Evolutionary conservation across 1,140 invertebrate genomes (phyloP).

Genomic region (Anthonomus grandis): DNA sequence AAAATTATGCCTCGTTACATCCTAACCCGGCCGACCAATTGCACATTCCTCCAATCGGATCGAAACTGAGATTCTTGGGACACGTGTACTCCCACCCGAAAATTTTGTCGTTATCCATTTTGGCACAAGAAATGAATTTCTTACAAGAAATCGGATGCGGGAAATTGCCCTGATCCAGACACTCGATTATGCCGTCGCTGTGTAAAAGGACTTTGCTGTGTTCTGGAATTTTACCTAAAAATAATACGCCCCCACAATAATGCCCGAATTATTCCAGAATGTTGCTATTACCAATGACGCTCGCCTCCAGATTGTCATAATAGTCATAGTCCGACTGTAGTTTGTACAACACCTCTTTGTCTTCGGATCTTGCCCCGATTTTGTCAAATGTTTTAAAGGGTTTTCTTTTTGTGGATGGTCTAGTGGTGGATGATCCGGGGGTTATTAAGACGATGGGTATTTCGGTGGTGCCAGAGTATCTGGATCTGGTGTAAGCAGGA

Average conservation of each 20-base stretch:
- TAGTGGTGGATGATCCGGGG: not conserved
- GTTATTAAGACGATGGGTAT: constrained; percentile 24
- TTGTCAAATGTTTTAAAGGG: constrained; percentile 18
- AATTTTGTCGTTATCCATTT: constrained; percentile 70
- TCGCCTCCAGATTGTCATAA: constrained; percentile 52
- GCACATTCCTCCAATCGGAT: constrained; percentile 84
- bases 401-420: not conserved
- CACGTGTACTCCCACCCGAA: constrained; percentile 85
- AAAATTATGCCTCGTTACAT: constrained; percentile 53
- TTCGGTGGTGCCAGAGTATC: constrained; percentile 21
- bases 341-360: constrained; percentile 14
- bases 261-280: not conserved
- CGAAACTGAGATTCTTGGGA: constrained; percentile 77
- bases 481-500: not conserved
- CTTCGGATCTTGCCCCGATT: not conserved
- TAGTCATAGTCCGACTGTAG: constrained; percentile 57
- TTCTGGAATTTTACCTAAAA: constrained; percentile 46
- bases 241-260: not conserved
- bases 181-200: constrained; percentile 66
- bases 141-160: constrained; percentile 82
- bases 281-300: constrained; percentile 10
- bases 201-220: constrained; percentile 50
- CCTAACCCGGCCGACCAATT: constrained; percentile 79
- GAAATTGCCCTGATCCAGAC: constrained; percentile 83
- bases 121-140: constrained; percentile 84